Conservation (phyloP, 2,113 vertebrate genomes). For the Myrmecobius fasciatus region DNA sequence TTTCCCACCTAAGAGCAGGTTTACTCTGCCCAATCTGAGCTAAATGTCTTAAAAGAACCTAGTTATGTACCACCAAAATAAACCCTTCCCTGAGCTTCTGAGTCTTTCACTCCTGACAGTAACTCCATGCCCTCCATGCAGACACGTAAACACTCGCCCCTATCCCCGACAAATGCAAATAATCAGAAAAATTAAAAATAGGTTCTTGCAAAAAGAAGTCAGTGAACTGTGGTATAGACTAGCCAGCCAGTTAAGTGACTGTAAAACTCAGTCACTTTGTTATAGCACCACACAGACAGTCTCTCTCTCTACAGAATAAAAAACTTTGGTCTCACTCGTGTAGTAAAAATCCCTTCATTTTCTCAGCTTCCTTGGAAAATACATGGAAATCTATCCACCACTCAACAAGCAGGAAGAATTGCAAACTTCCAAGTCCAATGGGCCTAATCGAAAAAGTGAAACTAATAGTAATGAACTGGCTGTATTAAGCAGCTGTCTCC, state of each 20-base stretch:
- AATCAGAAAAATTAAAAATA: neutral
- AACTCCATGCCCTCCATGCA: neutral
- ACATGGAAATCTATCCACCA: neutral
- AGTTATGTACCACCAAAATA: neutral
- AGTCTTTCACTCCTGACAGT: neutral
- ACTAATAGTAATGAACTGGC: conserved; percentile 60
- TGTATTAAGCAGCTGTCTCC: conserved; percentile 62
- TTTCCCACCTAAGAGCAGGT: neutral
- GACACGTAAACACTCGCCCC: neutral
- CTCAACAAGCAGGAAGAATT: conserved; percentile 37
- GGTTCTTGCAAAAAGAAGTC: neutral
- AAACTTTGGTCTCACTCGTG: neutral
- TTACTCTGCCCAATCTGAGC: neutral
- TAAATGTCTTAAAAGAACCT: neutral
- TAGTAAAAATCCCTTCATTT: neutral
- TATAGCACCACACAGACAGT: neutral
- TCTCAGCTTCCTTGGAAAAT: neutral
- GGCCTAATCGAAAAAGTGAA: conserved; percentile 59
- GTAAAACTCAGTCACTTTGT: neutral
- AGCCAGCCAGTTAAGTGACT: neutral
- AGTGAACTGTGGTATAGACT: neutral
- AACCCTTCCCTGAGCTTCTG: neutral
- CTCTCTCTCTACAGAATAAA: neutral
- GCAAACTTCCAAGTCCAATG: conserved; percentile 49
- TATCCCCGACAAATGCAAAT: neutral